Evolutionary conservation across 2,888 invertebrate species (phyloP).

Genomic region (Deilephila elpenor): DNA sequence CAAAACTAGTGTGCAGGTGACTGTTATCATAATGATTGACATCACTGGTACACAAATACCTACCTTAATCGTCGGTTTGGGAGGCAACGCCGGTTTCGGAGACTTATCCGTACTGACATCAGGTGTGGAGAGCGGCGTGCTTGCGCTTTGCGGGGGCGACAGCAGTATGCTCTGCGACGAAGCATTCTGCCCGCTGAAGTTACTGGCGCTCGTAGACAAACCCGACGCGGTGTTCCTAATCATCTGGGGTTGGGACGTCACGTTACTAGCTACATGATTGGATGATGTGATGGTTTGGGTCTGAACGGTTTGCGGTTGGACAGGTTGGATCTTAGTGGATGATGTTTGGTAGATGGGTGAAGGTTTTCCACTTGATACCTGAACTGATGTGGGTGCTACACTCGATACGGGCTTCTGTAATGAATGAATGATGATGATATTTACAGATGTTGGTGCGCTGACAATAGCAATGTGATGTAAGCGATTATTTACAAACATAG

Average conservation of each 20-base stretch:
- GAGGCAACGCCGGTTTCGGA: slow-evolving; percentile 91
- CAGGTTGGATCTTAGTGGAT: slow-evolving; percentile 92
- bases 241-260: slow-evolving; percentile 81
- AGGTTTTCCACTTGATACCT: slow-evolving; percentile 86
- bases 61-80: slow-evolving; percentile 90
- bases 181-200: slow-evolving; percentile 70
- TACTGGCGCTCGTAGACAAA: slow-evolving; percentile 77
- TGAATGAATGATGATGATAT: slow-evolving; percentile 78
- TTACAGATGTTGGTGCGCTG: slow-evolving; percentile 67
- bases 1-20: neutral
- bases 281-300: slow-evolving; percentile 74
- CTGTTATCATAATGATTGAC: neutral
- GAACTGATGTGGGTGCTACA: slow-evolving; percentile 91
- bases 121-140: slow-evolving; percentile 85
- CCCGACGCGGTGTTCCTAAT: slow-evolving; percentile 81
- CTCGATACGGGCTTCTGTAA: slow-evolving; percentile 94
- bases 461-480: slow-evolving; percentile 37
- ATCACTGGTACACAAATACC: neutral
- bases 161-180: slow-evolving; percentile 77
- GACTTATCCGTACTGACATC: slow-evolving; percentile 83
- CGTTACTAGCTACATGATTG: slow-evolving; percentile 79
- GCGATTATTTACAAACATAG: slow-evolving; percentile 33
- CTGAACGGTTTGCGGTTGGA: slow-evolving; percentile 90
- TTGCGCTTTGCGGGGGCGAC: slow-evolving; percentile 86
- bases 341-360: slow-evolving; percentile 92